Conservation (phyloP, 1,140 invertebrate species). For the Sweltsa coloradensis region DNA sequence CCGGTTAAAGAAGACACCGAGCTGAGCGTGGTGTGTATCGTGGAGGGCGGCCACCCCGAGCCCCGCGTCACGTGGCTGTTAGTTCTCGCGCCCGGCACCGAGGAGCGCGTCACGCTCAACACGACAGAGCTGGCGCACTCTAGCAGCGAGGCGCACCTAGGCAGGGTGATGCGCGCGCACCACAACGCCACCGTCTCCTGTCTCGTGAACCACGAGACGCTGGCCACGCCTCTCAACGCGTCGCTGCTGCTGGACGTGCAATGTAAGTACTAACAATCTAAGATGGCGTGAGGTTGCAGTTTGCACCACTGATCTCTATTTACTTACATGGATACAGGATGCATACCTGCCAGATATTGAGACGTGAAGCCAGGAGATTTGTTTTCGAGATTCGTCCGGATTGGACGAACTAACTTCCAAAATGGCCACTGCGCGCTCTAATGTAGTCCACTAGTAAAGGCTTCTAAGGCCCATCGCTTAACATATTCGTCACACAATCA, state of each 20-base stretch:
- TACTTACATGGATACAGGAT: too few species aligned
- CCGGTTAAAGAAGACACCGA: constrained; percentile 69
- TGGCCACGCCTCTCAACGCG: constrained; percentile 50
- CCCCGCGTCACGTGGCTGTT: constrained; percentile 61
- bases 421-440: too few species aligned
- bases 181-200: constrained; percentile 64
- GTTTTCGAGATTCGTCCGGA: too few species aligned
- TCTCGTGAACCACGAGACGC: constrained; percentile 54
- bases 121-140: constrained; percentile 34
- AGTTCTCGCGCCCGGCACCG: not conserved
- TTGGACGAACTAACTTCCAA: too few species aligned
- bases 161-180: constrained; percentile 51
- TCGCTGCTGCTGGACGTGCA: constrained; percentile 64
- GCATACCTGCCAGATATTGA: too few species aligned
- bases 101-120: not conserved
- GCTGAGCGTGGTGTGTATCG: constrained; percentile 65
- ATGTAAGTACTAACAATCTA: constrained; percentile 62
- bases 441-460: too few species aligned
- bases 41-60: constrained; percentile 68
- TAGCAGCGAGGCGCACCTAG: constrained; percentile 47
- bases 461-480: too few species aligned
- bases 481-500: too few species aligned
- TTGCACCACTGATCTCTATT: too few species aligned
- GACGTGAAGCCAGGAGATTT: too few species aligned
- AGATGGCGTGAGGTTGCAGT: too few species aligned